Percentiles rank a stretch among this genome's conserved stretches.
phyloP scores from a whole-genome alignment of 1,140 invertebrate genomes.

The Varroa destructor region DNA sequence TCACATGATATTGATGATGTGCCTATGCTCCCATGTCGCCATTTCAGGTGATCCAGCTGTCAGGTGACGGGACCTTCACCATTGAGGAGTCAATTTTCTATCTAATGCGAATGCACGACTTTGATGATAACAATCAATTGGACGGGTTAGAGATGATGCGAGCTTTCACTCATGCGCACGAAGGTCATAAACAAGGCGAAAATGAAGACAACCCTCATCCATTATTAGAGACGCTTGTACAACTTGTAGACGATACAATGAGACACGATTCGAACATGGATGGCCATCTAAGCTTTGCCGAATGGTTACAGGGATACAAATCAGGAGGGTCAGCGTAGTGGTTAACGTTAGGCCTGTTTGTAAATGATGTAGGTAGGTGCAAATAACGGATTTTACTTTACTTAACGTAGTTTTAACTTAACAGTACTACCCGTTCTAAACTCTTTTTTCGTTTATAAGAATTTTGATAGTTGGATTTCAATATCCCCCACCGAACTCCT shows the following conservation, averaged over 20 bases:
- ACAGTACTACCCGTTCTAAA: too few species aligned
- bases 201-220: background rate
- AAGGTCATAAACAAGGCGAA: background rate
- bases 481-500: too few species aligned
- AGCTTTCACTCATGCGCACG: constrained; percentile 6
- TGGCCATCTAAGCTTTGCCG: background rate
- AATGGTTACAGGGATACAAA: constrained; percentile 1
- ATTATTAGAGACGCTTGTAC: background rate
- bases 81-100: constrained; percentile 25
- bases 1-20: too few species aligned
- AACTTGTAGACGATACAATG: background rate
- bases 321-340: too few species aligned
- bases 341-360: too few species aligned
- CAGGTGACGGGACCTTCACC: constrained; percentile 16
- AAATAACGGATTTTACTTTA: too few species aligned
- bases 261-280: background rate
- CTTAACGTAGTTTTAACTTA: too few species aligned
- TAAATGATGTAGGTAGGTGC: too few species aligned
- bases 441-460: too few species aligned
- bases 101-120: constrained; percentile 20
- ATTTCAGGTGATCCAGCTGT: background rate
- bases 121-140: constrained; percentile 14
- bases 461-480: too few species aligned
- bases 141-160: constrained; percentile 1
- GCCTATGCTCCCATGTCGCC: too few species aligned